Evolutionary conservation across 1,140 invertebrate species (phyloP).

Genomic region (Drosophila ambigua): DNA sequence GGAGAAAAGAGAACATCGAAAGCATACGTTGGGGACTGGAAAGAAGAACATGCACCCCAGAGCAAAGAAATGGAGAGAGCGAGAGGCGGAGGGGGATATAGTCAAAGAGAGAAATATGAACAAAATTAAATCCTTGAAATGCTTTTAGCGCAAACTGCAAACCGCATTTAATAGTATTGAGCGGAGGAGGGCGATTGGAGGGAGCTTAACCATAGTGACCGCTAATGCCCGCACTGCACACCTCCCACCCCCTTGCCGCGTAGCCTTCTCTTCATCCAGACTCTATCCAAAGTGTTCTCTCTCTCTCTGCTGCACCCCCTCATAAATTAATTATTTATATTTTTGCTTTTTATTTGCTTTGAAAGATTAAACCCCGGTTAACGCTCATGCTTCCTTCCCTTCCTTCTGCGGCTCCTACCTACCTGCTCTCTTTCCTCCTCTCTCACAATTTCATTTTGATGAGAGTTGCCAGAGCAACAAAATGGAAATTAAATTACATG

Average conservation of each 20-base stretch:
- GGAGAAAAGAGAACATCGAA: conserved; percentile 29
- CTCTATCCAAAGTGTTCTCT: conserved; percentile 10
- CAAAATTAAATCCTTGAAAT: conserved; percentile 59
- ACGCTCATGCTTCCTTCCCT: not conserved
- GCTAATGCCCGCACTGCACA: not conserved
- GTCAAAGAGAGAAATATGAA: not conserved
- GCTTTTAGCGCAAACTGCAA: conserved; percentile 66
- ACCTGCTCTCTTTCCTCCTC: not conserved
- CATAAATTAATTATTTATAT: not conserved
- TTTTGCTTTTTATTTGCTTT: conserved; percentile 9
- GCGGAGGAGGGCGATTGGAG: not conserved
- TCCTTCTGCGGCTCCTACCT: not conserved
- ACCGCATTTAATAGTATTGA: conserved; percentile 54
- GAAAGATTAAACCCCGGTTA: conserved; percentile 14
- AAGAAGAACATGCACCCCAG: not conserved
- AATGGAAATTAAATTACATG: conserved; percentile 50
- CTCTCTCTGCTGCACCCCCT: not conserved
- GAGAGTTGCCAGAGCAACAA: conserved; percentile 53
- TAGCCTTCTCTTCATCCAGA: no score
- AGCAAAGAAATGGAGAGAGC: not conserved
- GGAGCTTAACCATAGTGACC: not conserved
- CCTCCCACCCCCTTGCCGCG: no score
- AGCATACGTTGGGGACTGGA: conserved; percentile 13
- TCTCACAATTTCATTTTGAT: conserved; percentile 33
- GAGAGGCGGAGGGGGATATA: not conserved